Evolutionary conservation across 2,113 vertebrate genomes (phyloP).

Genomic region (Brachyhypopomus gauderio): DNA sequence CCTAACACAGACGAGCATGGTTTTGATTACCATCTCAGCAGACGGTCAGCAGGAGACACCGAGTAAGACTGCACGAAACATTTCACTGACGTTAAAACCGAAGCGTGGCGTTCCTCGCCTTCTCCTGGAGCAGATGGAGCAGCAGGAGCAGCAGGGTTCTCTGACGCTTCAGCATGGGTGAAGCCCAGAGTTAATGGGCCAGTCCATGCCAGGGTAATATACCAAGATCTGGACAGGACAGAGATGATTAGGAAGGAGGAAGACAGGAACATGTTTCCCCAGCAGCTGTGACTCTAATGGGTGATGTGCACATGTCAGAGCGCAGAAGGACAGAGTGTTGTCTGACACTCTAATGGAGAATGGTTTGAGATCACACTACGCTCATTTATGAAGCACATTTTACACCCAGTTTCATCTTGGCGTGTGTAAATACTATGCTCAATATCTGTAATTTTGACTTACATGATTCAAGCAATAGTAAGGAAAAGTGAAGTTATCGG

Average conservation of each 20-base stretch:
- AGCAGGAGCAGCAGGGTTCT: conserved; percentile 51
- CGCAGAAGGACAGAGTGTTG: not conserved
- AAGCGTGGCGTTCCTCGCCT: conserved; percentile 60
- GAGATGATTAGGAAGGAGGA: not conserved
- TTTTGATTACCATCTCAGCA: not conserved
- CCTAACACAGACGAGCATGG: no score
- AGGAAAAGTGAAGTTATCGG: not conserved
- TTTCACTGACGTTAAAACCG: conserved; percentile 61
- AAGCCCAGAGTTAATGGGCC: conserved; percentile 64
- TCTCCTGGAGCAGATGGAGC: conserved; percentile 63
- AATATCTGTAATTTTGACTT: not conserved
- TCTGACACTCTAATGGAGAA: not conserved
- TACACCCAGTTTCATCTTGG: not conserved
- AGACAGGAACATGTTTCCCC: conserved; percentile 5
- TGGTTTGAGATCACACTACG: not conserved
- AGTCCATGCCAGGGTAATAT: conserved; percentile 61
- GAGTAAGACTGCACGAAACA: conserved; percentile 51
- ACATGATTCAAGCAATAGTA: conserved; percentile 37
- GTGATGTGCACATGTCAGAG: not conserved
- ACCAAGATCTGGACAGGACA: conserved; percentile 18
- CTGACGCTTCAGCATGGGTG: conserved; percentile 60
- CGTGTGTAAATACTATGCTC: not conserved
- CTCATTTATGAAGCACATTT: conserved; percentile 1
- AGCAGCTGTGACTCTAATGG: not conserved
- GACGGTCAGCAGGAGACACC: conserved; percentile 47